Evolutionary conservation across 2,888 invertebrate species (phyloP), one percentile per base, ranked within the genome.

Genomic region (Drosophila birchii): DNA sequence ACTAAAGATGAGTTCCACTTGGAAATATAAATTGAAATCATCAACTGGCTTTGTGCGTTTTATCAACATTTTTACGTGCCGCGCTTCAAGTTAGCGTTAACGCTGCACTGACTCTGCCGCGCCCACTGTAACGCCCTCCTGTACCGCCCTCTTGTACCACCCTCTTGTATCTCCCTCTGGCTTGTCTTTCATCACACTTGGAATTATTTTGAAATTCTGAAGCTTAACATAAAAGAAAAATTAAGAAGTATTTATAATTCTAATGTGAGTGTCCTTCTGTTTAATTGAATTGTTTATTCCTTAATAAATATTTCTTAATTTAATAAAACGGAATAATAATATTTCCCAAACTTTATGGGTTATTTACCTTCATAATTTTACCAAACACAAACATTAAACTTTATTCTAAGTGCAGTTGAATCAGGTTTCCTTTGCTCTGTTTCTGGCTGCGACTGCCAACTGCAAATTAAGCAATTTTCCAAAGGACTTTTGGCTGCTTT

Each of bases 41-140:
- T 86, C 86, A 86, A 83, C 86, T 89, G 81, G 86, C 88, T 89
- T 86, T 86, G 88, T 89, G 86, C 86, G 89, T 89, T 86, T 86
- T 86, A 86, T 86, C 86, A 86, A 89, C 86, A 86, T 88, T 86
- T 86, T 86, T 86, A 86, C 86, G 86, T 89, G 85, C 76, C 79
- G 71, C 69, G 68, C 55, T 70, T 62, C 49, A 70, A 77, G 63
- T 71, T 61, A 55, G 71, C 68, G 59, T 71, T 81, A 79, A 67
- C 80, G 82, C 80, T 82, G 80, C 82, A 80, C 66, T 72, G 77
- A 39, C 53, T 71, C 43, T 32, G 49, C 62, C 60, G 45, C 51
- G 38, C 64, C 45, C 67, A 32, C 62, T 34, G 18, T 16, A n/a
- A 9, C 57, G 51, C 32, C 11, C 32, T 32, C 32, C 11, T 32